Conservation (phyloP, 2,797 vertebrate species). For the Ficedula albicollis region DNA sequence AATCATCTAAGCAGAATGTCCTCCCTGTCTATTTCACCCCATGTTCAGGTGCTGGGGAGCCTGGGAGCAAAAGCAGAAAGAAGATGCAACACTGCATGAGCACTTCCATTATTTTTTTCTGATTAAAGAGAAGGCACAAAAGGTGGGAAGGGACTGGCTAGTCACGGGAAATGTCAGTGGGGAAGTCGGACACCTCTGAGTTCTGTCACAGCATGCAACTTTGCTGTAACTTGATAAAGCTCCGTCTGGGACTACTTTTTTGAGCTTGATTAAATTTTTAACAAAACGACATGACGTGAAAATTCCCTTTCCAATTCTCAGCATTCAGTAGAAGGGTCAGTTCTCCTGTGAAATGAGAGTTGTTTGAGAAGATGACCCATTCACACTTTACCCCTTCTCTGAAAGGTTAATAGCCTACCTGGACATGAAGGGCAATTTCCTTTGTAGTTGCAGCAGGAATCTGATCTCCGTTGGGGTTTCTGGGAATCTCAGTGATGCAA, state of each 20-base stretch:
- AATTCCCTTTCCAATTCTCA: neutral
- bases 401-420: neutral
- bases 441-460: neutral
- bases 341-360: neutral
- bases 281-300: neutral
- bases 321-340: neutral
- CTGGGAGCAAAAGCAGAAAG: neutral
- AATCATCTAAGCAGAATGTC: neutral
- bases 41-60: neutral
- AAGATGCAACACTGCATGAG: neutral
- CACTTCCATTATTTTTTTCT: neutral
- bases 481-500: neutral
- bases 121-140: neutral
- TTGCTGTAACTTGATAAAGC: neutral
- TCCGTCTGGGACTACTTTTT: neutral
- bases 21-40: neutral
- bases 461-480: neutral
- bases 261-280: neutral
- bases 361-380: neutral
- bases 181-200: neutral
- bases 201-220: neutral
- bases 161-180: neutral
- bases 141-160: neutral
- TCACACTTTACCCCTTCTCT: neutral
- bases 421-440: neutral